A percentile compares a stretch with the other conserved stretches of the same genome.
These are phyloP conservation scores for Gymnocheta viridis DNA, from an alignment of 2,888 invertebrate species.

Conservation along the genomic window DNA sequence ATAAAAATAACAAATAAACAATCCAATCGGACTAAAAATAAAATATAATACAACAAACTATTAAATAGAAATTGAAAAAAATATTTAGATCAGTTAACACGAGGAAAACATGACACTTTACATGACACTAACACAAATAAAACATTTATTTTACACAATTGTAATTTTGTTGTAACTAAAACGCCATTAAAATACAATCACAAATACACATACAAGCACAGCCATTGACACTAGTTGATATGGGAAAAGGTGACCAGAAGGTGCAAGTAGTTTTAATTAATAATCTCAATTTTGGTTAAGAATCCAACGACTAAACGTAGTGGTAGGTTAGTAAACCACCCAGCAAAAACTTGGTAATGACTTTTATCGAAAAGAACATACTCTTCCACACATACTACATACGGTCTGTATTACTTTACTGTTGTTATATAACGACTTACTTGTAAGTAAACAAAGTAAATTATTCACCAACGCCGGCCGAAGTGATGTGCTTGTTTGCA, in stretches of 20 bases:
- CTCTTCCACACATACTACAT: too few relatives aligned
- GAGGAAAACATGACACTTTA: conserved; percentile 78
- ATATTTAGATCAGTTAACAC: conserved; percentile 80
- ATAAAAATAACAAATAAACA: conserved; percentile 40
- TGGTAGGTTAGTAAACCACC: conserved; percentile 16
- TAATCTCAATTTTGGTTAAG: conserved; percentile 18
- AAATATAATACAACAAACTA: conserved; percentile 66
- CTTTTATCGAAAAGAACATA: too few relatives aligned
- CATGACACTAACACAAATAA: conserved; percentile 73
- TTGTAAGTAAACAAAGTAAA: too few relatives aligned
- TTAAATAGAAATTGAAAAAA: conserved; percentile 73
- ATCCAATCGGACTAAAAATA: conserved; percentile 6
- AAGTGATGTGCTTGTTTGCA: too few relatives aligned
- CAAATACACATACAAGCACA: not conserved
- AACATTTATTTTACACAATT: conserved; percentile 68
- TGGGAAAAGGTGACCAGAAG: conserved; percentile 55
- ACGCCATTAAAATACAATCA: conserved; percentile 50
- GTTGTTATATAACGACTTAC: too few relatives aligned
- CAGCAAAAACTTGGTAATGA: too few relatives aligned
- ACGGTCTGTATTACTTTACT: too few relatives aligned
- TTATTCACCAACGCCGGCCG: too few relatives aligned
- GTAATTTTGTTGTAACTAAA: conserved; percentile 60
- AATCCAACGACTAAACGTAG: conserved; percentile 2
- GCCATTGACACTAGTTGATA: not conserved
- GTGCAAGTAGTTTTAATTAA: conserved; percentile 48